Evolutionary conservation across 2,113 vertebrate species (phyloP).

Genomic region (Stigmatopora nigra): DNA sequence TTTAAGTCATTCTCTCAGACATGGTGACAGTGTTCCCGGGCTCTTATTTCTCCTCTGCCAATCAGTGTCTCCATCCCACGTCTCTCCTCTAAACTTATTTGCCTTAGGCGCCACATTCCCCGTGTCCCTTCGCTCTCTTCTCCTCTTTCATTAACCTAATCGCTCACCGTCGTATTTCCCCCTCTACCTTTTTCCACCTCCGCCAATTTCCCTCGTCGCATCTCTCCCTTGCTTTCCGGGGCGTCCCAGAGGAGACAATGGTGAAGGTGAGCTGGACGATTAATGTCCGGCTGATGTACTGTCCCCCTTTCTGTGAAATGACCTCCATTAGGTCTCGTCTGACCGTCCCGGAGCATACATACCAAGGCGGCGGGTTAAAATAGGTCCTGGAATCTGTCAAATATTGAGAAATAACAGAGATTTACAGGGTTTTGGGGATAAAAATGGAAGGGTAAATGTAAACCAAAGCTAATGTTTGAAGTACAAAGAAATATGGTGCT

Average conservation of each 20-base stretch:
- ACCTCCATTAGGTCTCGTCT: slow-evolving; percentile 40
- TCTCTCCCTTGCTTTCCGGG: slow-evolving; percentile 36
- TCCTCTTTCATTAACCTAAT: slow-evolving; percentile 66
- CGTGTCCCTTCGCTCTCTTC: slow-evolving; percentile 56
- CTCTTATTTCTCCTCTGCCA: slow-evolving; percentile 51
- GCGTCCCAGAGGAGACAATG: slow-evolving; percentile 41
- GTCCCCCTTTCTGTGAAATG: slow-evolving; percentile 43
- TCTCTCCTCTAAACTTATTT: slow-evolving; percentile 59
- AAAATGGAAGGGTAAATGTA: background rate
- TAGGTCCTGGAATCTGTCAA: slow-evolving; percentile 6
- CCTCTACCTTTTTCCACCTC: slow-evolving; percentile 34
- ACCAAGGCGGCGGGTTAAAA: slow-evolving; percentile 14
- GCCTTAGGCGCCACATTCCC: slow-evolving; percentile 51
- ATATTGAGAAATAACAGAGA: background rate
- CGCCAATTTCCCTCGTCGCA: slow-evolving; percentile 33
- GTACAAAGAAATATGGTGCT: no score
- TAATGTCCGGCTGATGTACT: slow-evolving; percentile 63
- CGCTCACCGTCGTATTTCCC: slow-evolving; percentile 57
- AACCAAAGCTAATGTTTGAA: background rate
- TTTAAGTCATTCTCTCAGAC: slow-evolving; percentile 47
- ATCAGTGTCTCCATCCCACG: slow-evolving; percentile 41
- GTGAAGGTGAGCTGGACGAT: slow-evolving; percentile 65
- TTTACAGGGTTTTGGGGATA: background rate
- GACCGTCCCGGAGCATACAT: slow-evolving; percentile 14
- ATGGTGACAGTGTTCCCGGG: slow-evolving; percentile 40